These are phyloP conservation scores for Salvator merianae DNA, from an alignment of 2,113 vertebrate species.

Conservation along the genomic window DNA sequence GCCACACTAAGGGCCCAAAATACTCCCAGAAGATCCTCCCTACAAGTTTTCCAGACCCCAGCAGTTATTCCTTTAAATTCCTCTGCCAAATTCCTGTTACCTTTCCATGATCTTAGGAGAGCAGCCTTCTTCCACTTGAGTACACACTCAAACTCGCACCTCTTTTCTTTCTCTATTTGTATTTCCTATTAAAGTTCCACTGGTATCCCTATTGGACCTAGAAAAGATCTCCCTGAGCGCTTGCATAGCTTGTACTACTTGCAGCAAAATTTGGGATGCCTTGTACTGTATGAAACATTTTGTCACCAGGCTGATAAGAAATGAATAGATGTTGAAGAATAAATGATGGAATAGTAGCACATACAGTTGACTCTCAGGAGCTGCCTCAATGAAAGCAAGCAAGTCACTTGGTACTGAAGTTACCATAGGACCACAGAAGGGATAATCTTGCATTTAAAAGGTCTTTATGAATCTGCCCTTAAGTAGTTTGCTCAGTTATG, in stretches of 20 bases:
- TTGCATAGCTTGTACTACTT: neutral
- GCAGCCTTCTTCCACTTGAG: too few relatives aligned
- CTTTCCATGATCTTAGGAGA: too few relatives aligned
- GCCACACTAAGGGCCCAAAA: too few relatives aligned
- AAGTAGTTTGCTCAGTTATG: constrained; percentile 41
- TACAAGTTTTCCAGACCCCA: too few relatives aligned
- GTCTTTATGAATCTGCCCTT: constrained; percentile 29
- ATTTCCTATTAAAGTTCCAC: neutral
- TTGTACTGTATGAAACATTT: neutral
- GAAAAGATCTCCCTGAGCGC: too few relatives aligned
- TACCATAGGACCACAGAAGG: neutral
- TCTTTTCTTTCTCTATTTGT: too few relatives aligned
- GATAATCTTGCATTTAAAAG: constrained; percentile 21
- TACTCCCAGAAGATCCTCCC: too few relatives aligned
- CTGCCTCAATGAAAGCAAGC: neutral
- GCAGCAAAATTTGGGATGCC: neutral
- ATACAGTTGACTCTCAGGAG: neutral
- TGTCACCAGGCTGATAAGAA: neutral
- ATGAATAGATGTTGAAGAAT: neutral
- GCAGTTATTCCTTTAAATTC: too few relatives aligned
- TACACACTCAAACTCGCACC: too few relatives aligned
- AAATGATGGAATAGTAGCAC: neutral
- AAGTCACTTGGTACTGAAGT: neutral
- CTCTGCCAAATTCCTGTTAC: too few relatives aligned
- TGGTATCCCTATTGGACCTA: neutral